A percentile compares a stretch with the other conserved stretches of the same genome.
These are phyloP conservation scores for Brachyistius frenatus DNA, from an alignment of 2,113 vertebrate genomes.

Conservation along the genomic window DNA sequence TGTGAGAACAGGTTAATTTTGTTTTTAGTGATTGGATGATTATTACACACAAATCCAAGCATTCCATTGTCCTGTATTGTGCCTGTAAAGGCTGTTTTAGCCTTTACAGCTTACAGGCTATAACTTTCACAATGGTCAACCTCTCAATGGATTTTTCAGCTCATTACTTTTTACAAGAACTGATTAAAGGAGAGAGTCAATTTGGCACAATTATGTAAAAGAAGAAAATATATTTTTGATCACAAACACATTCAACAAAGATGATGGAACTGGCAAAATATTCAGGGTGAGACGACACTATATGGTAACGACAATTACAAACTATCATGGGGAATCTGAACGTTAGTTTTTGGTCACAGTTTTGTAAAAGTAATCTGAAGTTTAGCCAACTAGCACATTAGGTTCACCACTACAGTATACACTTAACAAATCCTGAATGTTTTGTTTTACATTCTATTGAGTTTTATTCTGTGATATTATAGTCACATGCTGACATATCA, in stretches of 20 bases:
- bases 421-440: neutral
- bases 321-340: neutral
- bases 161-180: slow-evolving; percentile 34
- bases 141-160: neutral
- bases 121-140: slow-evolving; percentile 3
- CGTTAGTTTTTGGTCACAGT: neutral
- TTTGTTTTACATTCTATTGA: neutral
- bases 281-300: no score
- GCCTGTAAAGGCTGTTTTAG: neutral
- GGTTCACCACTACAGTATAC: neutral
- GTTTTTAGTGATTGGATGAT: no score
- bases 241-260: no score
- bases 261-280: no score
- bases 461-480: neutral
- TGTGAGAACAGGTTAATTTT: no score
- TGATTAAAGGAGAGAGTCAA: neutral
- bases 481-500: neutral
- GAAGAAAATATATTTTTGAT: no score
- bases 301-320: no score
- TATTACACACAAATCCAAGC: neutral
- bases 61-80: neutral
- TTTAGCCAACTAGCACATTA: no score
- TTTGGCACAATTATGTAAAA: no score
- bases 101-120: neutral
- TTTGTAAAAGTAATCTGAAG: no score